phyloP scores from a whole-genome alignment of 2,797 vertebrate species.

The Halcyon chelicuti region DNA sequence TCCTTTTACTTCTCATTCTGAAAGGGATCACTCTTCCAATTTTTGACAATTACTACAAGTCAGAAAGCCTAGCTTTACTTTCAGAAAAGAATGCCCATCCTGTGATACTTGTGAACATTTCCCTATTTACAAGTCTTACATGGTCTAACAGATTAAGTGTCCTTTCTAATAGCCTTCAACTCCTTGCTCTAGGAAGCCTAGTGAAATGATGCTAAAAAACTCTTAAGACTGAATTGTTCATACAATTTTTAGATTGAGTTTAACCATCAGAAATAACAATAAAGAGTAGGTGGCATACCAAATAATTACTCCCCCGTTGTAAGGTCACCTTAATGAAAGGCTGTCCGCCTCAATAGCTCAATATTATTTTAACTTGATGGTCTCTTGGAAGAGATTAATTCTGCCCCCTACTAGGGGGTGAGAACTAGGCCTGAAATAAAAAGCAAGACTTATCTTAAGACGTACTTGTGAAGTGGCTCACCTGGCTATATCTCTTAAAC shows the following conservation, averaged over 20 bases:
- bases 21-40: background rate
- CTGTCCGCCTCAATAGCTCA: conserved; percentile 9
- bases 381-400: conserved; percentile 17
- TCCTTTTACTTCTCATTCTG: background rate
- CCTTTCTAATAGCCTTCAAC: background rate
- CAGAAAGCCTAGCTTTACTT: background rate
- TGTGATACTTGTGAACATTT: background rate
- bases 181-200: background rate
- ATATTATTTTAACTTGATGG: conserved; percentile 7
- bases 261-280: background rate
- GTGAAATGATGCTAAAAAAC: background rate
- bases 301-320: background rate
- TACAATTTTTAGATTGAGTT: background rate
- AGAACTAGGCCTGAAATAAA: conserved; percentile 52
- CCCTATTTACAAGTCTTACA: background rate
- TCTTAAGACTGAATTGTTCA: background rate
- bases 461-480: conserved; percentile 60
- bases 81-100: background rate
- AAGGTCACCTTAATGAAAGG: conserved; percentile 32
- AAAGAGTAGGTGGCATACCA: background rate
- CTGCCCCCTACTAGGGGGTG: background rate
- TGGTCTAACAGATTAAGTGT: background rate
- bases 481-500: conserved; percentile 89
- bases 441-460: conserved; percentile 19
- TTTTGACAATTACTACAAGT: background rate